Evolutionary conservation across 1,140 invertebrate species (phyloP).

Genomic region (Conus ventricosus): DNA sequence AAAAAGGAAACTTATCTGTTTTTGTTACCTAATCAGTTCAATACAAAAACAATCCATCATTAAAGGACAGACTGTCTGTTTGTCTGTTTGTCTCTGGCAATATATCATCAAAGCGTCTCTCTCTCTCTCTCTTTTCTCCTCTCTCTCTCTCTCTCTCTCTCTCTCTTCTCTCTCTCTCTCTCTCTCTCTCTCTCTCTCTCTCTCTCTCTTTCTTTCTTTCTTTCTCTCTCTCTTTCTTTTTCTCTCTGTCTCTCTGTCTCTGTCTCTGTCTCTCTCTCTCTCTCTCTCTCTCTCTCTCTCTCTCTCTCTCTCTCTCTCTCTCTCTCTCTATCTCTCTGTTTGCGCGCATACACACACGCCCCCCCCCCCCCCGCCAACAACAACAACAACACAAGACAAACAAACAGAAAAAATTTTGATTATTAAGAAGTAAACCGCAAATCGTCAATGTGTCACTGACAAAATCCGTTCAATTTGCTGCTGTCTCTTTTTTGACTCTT

Average conservation of each 20-base stretch:
- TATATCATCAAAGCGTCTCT: not conserved
- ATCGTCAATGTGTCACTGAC: too few relatives aligned
- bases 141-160: not conserved
- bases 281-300: too few relatives aligned
- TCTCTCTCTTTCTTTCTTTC: not conserved
- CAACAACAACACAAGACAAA: too few relatives aligned
- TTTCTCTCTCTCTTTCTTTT: not conserved
- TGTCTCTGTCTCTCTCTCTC: too few relatives aligned
- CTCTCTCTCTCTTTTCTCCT: not conserved
- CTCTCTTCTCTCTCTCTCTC: too few relatives aligned
- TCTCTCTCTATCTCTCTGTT: not conserved
- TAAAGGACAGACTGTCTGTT: too few relatives aligned
- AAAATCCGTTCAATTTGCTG: not conserved
- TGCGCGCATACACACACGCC: not conserved
- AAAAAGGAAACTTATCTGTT: too few relatives aligned
- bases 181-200: too few relatives aligned
- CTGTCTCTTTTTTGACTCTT: not conserved
- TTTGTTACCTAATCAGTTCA: too few relatives aligned
- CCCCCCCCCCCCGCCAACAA: not conserved
- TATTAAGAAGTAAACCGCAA: too few relatives aligned
- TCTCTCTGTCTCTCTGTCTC: not conserved
- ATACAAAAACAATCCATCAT: too few relatives aligned
- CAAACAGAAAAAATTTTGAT: too few relatives aligned
- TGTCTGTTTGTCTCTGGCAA: not conserved
- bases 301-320: not conserved